Percentiles rank a stretch among this genome's conserved stretches.
These are phyloP conservation scores for Lacerta bilineata DNA, from an alignment of 2,797 vertebrate genomes.

Conservation along the genomic window DNA sequence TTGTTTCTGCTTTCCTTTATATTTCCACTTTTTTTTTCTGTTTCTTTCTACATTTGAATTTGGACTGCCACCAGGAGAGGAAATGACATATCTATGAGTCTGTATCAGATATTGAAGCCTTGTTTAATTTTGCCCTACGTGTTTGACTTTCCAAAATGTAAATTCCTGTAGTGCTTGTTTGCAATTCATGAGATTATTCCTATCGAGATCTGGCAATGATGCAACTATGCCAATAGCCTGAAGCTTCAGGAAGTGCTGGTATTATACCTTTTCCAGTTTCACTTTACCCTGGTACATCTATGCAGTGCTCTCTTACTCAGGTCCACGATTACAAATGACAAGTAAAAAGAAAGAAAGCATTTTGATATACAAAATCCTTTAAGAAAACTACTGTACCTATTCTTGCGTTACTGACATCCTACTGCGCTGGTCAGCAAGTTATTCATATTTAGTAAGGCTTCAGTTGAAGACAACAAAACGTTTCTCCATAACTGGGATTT, in stretches of 20 bases:
- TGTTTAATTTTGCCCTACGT: conserved; percentile 36
- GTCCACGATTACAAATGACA: not conserved
- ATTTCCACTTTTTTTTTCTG: too few relatives aligned
- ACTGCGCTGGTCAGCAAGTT: not conserved
- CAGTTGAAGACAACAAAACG: not conserved
- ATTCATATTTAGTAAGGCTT: not conserved
- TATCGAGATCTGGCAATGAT: conserved; percentile 16
- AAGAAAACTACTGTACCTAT: not conserved
- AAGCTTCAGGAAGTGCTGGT: not conserved
- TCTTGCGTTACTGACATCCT: conserved; percentile 3
- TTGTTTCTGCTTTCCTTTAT: not conserved
- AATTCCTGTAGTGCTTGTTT: conserved; percentile 24
- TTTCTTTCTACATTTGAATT: not conserved
- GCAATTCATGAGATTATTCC: conserved; percentile 37
- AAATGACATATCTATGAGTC: not conserved
- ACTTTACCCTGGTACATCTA: fast-evolving
- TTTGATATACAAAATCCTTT: not conserved
- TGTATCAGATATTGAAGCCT: conserved; percentile 10
- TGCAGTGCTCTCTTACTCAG: not conserved
- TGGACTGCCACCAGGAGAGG: not conserved
- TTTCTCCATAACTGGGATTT: not conserved
- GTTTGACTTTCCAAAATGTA: not conserved
- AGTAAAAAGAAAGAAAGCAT: not conserved
- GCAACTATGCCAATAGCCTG: conserved; percentile 29
- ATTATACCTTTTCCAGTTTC: conserved; percentile 27